phyloP scores from a whole-genome alignment of 2,888 invertebrate species.

The Thumatha senex region DNA sequence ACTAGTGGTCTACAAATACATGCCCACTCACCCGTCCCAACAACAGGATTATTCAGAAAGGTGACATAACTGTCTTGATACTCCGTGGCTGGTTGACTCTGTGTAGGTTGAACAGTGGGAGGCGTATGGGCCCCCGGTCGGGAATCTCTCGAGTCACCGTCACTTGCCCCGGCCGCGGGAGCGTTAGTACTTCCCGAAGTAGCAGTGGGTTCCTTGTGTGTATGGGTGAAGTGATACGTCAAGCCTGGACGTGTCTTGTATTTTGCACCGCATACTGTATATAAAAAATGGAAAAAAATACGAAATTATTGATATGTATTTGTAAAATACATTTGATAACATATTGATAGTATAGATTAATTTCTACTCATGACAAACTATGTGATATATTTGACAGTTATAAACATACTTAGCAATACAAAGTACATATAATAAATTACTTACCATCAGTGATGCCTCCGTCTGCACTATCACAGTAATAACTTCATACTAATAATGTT shows the following conservation, averaged over 20 bases:
- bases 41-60: slow-evolving; percentile 84
- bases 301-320: too few species aligned
- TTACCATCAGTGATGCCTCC: slow-evolving; percentile 78
- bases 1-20: slow-evolving; percentile 2
- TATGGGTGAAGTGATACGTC: slow-evolving; percentile 97
- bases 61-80: slow-evolving; percentile 88
- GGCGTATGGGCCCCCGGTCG: slow-evolving; percentile 90
- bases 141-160: slow-evolving; percentile 66
- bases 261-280: slow-evolving; percentile 95
- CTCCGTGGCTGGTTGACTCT: slow-evolving; percentile 69
- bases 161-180: slow-evolving; percentile 48
- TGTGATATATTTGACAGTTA: too few species aligned
- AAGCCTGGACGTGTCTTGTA: slow-evolving; percentile 98
- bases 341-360: too few species aligned
- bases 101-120: slow-evolving; percentile 46
- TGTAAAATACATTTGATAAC: too few species aligned
- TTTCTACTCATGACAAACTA: too few species aligned
- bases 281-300: too few species aligned
- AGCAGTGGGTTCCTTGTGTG: slow-evolving; percentile 86
- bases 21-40: slow-evolving; percentile 52
- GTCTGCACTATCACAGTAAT: slow-evolving; percentile 48
- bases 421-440: slow-evolving; percentile 34
- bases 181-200: slow-evolving; percentile 38
- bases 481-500: slow-evolving; percentile 28
- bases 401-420: too few species aligned